Base-by-base conservation (phyloP, 2,113 vertebrate species). In the Ictalurus furcatus region DNA sequence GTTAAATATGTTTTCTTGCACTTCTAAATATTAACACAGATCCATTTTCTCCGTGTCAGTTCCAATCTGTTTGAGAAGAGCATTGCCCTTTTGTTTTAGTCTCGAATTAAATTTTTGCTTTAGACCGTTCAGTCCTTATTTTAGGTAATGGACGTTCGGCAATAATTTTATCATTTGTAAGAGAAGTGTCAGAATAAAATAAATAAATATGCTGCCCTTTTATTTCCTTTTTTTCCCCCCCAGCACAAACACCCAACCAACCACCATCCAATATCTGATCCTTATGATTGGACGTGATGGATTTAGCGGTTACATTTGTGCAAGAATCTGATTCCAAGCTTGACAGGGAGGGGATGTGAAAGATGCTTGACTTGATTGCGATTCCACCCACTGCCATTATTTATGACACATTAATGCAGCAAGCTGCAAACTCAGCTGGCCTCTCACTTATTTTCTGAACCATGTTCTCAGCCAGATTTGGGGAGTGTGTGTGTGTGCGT, bases 21-120 rank as follows among this genome's bases (percentile, higher is more conserved):
- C 89, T 92, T 89, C 92, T 86, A 56, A 11, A 89, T 94, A 96
- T 95, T 93, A 94, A 93, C 95, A 95, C 93, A 93, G 93, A 93
- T 93, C 92, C 92, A 92, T 93, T 93, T 94, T 92, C 92, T 92
- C 94, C 93, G 93, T 94, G 93, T 92, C 93, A 95, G 93, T 95
- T 95, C 93, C 91, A 94, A 93, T 91, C 89, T 80, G 65, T 78
- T 89, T 56, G 65, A 28, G 73, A 79, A 81, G 84, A 89, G 92
- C 52, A 8, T 89, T 69, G 90, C 87, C 87, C 88, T 84, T 81
- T 94, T 93, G 92, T 94, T 93, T 94, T 92, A 92, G 92, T 93
- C 91, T 92, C 16, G 37, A 84, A 17, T 5, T 87, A 74, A 89
- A 87, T 88, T 87, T 3, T 5, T 67, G 61, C 80, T 89, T 88